Percentiles rank a stretch among this genome's conserved stretches.
These are phyloP conservation scores for Anas acuta DNA, from an alignment of 2,797 vertebrate genomes.

Conservation along the genomic window DNA sequence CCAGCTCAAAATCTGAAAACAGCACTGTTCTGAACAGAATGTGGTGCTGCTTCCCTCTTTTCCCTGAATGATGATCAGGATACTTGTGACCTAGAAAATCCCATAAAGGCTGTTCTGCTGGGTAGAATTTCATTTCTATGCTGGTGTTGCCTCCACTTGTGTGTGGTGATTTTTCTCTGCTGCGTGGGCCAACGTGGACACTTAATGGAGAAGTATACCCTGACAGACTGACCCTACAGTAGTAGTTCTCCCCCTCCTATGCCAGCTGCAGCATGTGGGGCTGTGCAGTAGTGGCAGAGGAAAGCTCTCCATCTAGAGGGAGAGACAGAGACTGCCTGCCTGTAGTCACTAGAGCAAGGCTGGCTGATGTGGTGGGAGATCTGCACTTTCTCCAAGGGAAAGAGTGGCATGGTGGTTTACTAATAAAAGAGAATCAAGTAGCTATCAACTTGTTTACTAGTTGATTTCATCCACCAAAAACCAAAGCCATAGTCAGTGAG, in stretches of 20 bases:
- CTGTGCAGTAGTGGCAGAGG: not conserved
- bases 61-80: not conserved
- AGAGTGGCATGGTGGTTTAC: accelerated
- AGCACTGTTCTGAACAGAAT: not conserved
- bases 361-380: not conserved
- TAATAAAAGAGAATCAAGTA: not conserved
- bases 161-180: not conserved
- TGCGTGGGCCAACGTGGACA: not conserved
- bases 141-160: not conserved
- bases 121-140: not conserved
- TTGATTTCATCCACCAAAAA: not conserved
- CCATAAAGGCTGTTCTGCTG: not conserved
- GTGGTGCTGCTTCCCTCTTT: not conserved
- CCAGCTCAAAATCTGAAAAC: not conserved
- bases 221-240: no score
- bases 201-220: no score
- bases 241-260: not conserved
- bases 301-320: conserved; percentile 6
- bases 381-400: not conserved
- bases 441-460: not conserved
- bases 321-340: not conserved
- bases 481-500: not conserved
- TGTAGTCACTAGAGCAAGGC: not conserved
- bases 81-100: accelerated
- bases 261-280: accelerated